These are phyloP conservation scores for Sylvicola cinctus DNA, from an alignment of 2,888 invertebrate genomes.

Conservation along the genomic window DNA sequence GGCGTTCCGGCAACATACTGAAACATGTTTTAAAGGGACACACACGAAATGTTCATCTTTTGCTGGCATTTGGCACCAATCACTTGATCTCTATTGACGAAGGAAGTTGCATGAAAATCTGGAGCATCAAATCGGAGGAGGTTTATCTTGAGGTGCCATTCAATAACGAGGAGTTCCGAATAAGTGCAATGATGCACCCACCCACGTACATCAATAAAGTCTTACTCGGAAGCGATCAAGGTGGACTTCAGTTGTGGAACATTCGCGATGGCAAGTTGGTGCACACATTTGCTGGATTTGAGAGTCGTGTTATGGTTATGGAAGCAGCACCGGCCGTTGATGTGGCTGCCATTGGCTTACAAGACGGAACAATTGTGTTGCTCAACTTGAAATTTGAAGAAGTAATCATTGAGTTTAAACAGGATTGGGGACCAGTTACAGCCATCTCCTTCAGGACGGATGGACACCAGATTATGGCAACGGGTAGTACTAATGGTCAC, in stretches of 20 bases:
- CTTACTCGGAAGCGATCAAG: conserved; percentile 68
- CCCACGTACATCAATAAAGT: conserved; percentile 89
- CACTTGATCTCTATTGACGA: conserved; percentile 74
- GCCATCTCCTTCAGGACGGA: conserved; percentile 73
- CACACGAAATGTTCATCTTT: conserved; percentile 41
- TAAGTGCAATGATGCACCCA: conserved; percentile 76
- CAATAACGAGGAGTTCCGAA: conserved; percentile 43
- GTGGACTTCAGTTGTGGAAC: conserved; percentile 77
- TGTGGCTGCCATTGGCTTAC: conserved; percentile 73
- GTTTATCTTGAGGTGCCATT: conserved; percentile 47
- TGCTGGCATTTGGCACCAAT: conserved; percentile 61
- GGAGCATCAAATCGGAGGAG: conserved; percentile 61
- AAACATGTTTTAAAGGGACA: conserved; percentile 66
- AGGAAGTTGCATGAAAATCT: conserved; percentile 53
- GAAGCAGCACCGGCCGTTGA: conserved; percentile 85
- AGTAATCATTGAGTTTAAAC: conserved; percentile 61
- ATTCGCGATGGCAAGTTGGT: conserved; percentile 53
- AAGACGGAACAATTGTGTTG: conserved; percentile 60
- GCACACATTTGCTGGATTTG: conserved; percentile 59
- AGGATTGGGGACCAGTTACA: conserved; percentile 82
- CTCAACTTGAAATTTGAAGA: conserved; percentile 77
- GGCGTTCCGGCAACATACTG: conserved; percentile 70
- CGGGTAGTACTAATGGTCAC: conserved; percentile 63
- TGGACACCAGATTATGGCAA: conserved; percentile 66
- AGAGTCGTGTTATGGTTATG: conserved; percentile 44